Evolutionary conservation across 2,888 invertebrate species (phyloP).

Genomic region (Danaus chrysippus): DNA sequence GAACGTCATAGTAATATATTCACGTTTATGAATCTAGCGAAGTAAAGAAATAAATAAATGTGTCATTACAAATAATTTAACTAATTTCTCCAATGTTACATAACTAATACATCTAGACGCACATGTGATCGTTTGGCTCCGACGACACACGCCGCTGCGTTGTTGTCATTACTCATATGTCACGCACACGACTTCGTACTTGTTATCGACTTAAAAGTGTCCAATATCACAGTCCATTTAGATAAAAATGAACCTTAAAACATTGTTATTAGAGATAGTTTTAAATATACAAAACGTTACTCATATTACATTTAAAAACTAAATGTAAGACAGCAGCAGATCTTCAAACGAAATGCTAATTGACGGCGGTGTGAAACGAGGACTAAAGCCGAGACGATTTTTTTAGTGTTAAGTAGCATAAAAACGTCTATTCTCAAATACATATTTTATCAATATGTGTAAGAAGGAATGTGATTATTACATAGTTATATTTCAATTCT

Average conservation of each 20-base stretch:
- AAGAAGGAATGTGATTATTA: neutral
- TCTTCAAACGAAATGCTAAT: conserved; percentile 77
- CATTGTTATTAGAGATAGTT: conserved; percentile 41
- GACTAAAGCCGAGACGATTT: conserved; percentile 52
- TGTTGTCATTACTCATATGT: conserved; percentile 78
- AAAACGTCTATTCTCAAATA: conserved; percentile 31
- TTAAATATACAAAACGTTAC: conserved; percentile 33
- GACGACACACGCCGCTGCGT: conserved; percentile 64
- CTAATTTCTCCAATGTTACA: conserved; percentile 44
- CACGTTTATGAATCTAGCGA: neutral
- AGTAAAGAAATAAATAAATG: conserved; percentile 23
- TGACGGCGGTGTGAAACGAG: conserved; percentile 64
- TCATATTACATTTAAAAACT: conserved; percentile 44
- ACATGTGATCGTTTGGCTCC: conserved; percentile 64
- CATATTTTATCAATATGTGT: conserved; percentile 20
- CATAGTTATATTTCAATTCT: too few relatives aligned
- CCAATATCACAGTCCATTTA: conserved; percentile 45
- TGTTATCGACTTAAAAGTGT: conserved; percentile 51
- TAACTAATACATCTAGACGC: conserved; percentile 60
- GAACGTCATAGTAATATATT: neutral
- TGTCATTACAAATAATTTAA: conserved; percentile 25
- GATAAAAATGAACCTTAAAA: conserved; percentile 54
- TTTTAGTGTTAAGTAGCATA: conserved; percentile 44
- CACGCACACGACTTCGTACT: conserved; percentile 69
- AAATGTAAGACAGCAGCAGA: conserved; percentile 53